phyloP scores from a whole-genome alignment of 1,140 invertebrate species.

The Vanessa tameamea region DNA sequence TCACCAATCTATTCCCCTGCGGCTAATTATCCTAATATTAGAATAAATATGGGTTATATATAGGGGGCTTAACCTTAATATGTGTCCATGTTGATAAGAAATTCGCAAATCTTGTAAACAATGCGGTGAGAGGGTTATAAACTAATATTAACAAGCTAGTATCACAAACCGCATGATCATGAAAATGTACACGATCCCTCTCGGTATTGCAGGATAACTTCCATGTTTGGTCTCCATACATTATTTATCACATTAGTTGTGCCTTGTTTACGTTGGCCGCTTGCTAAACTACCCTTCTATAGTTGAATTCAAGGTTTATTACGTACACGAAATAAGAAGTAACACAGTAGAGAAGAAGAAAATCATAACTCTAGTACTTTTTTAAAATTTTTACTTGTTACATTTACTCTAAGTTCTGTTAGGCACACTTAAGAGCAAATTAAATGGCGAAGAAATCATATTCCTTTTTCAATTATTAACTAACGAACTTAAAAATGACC shows the following conservation, averaged over 20 bases:
- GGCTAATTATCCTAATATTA: no score
- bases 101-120: slow-evolving; percentile 63
- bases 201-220: slow-evolving; percentile 65
- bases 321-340: background rate
- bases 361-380: no score
- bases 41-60: background rate
- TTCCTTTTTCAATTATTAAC: no score
- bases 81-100: slow-evolving; percentile 41
- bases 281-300: slow-evolving; percentile 54
- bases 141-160: slow-evolving; percentile 75
- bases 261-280: slow-evolving; percentile 65
- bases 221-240: slow-evolving; percentile 68
- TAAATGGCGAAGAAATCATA: no score
- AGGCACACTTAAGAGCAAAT: no score
- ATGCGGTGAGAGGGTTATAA: slow-evolving; percentile 65
- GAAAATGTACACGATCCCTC: slow-evolving; percentile 72
- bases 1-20: no score
- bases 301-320: slow-evolving; percentile 7
- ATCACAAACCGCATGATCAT: slow-evolving; percentile 76
- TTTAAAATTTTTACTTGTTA: no score
- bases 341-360: background rate
- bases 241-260: slow-evolving; percentile 75
- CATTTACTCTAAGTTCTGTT: no score
- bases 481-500: no score
- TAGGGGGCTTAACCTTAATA: slow-evolving; percentile 22